Evolutionary conservation across 2,113 vertebrate species (phyloP).

Genomic region (Porphyrio hochstetteri): DNA sequence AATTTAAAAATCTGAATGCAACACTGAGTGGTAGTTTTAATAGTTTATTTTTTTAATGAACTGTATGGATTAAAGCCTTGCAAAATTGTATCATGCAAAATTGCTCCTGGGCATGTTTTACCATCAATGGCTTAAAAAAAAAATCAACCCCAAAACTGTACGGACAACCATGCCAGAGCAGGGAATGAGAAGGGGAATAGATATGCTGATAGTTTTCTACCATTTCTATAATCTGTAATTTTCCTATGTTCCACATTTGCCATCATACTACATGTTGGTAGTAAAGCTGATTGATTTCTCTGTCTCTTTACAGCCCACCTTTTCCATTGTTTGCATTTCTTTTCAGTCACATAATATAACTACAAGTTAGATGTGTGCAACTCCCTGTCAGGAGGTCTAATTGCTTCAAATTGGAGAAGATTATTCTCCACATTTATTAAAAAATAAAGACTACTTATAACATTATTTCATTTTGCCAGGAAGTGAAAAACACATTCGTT

Average conservation of each 20-base stretch:
- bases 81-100: conserved; percentile 8
- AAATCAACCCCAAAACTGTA: neutral
- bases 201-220: neutral
- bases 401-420: conserved; percentile 65
- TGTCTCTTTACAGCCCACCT: neutral
- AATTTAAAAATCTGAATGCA: conserved; percentile 51
- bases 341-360: conserved; percentile 10
- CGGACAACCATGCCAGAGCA: neutral
- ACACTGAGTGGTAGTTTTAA: conserved; percentile 38
- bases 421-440: conserved; percentile 62
- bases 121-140: neutral
- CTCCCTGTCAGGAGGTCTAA: conserved; percentile 61
- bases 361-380: conserved; percentile 17
- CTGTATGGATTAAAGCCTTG: conserved; percentile 26
- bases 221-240: neutral
- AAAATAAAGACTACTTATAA: conserved; percentile 63
- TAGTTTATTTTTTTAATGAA: conserved; percentile 63
- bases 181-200: neutral
- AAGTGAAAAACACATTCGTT: conserved; percentile 56
- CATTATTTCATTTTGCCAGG: conserved; percentile 58
- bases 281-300: conserved; percentile 21
- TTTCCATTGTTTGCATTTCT: neutral
- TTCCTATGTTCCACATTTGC: neutral
- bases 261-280: neutral
- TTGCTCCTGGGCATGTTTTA: conserved; percentile 46